A percentile compares a stretch with the other conserved stretches of the same genome.
phyloP scores from a whole-genome alignment of 2,797 vertebrate species.

The Sebastes trivittatus region DNA sequence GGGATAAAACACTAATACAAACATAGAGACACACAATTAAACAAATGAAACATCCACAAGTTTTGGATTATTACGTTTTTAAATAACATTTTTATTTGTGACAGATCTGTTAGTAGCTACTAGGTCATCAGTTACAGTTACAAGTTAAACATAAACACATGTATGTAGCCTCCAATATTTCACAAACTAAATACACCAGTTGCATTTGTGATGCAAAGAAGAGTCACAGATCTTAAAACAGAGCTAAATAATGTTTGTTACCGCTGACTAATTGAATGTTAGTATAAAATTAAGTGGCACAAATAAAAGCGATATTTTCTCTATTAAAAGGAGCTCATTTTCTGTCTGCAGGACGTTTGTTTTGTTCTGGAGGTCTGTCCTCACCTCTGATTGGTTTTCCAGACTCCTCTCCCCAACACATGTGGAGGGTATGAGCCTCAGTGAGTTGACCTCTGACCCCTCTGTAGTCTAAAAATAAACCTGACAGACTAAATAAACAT shows the following conservation, averaged over 20 bases:
- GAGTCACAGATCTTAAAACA: neutral
- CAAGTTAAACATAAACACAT: neutral
- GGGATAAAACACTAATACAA: neutral
- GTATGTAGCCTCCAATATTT: neutral
- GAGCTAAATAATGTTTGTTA: neutral
- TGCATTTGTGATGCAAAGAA: neutral
- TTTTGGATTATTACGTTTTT: neutral
- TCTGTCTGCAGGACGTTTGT: neutral
- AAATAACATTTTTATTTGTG: neutral
- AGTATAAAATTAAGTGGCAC: neutral
- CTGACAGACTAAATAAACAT: conserved; percentile 54
- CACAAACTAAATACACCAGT: neutral
- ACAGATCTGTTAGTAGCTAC: neutral
- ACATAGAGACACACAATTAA: neutral
- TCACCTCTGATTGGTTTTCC: conserved; percentile 54
- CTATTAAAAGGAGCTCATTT: neutral
- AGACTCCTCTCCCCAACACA: conserved; percentile 30
- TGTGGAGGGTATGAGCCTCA: conserved; percentile 32
- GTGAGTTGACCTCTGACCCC: conserved; percentile 59
- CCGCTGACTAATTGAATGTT: neutral
- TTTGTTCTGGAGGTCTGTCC: conserved; percentile 17
- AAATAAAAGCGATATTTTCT: neutral
- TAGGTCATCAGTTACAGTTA: neutral
- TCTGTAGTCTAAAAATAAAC: conserved; percentile 66
- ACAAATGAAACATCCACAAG: neutral